Evolutionary conservation across 2,113 vertebrate genomes (phyloP), one percentile per base, ranked within the genome.

Genomic region (Cyphomyrus plagiostoma): DNA sequence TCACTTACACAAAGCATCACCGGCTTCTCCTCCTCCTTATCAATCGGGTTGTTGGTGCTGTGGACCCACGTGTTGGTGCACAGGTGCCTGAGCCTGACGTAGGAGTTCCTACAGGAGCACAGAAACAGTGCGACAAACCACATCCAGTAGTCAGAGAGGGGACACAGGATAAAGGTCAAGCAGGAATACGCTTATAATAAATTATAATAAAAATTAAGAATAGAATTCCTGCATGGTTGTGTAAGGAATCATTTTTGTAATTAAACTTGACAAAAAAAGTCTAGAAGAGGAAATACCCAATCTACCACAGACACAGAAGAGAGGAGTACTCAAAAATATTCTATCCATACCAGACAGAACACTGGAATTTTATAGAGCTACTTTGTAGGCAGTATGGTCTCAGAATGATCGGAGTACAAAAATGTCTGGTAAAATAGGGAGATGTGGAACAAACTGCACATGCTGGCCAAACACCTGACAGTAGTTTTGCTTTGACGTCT

Each of bases 31-130:
- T 99, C 98, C 1, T 99, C 98, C 91, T 99, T 99, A 93, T 99
- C 98, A n/a, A 99, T 99, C 1, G 98, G 98, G 56, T 98, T 98
- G 92, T 99, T 99, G 89, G 98, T 99, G 94, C 98, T 99, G 91
- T 99, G 98, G 83, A 99, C 98, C 98, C 98, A 99, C 0, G 98
- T 99, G 93, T 99, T 99, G 35, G 98, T 99, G 92, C 98, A 99
- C n/a, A 99, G 95, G 92, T 99, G 98, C 89, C 98, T 93, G 80
- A 99, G 98, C 30, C 98, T 96, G 53, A 99, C 98, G 0, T 99
- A 99, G 0, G 98, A 99, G 94, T 99, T 99, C 92, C 98, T 99
- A 91, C 2, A 23, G 50, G 62, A 92, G 30, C 70, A 77, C 30
- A 39, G 26, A 42, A 74, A 8, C 15, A 80, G 42, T 80, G 35